Base-by-base conservation (phyloP, 2,113 vertebrate genomes). In the Desmodus rotundus region DNA sequence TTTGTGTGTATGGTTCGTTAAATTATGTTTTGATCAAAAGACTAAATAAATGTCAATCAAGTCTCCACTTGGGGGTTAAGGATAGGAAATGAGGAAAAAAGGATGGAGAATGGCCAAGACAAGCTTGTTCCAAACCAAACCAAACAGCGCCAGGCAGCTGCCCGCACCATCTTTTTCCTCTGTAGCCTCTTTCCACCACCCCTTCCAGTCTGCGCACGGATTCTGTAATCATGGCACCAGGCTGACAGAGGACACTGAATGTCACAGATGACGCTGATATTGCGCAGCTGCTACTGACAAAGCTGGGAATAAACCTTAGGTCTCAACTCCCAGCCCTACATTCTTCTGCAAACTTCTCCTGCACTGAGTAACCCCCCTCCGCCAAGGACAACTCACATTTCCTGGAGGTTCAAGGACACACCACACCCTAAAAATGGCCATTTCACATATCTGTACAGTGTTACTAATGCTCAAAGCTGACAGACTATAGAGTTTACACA, bases 1-100 rank as follows among this genome's bases (percentile, higher is more conserved):
- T 87, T 45, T 96, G 31, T 74, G 72, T n/a, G 1, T n/a, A 83
- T 17, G 17, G 7, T 65, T 76, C 85, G 65, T 78, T 45, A 52
- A 93, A 83, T 73, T 86, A 87, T 47, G 70, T 83, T 70, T 96
- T 87, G 67, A 89, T 93, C 61, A 70, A 87, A 92, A 89, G 61
- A 83, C 63, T 77, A 94, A 70, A 87, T 68, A 93, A 86, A 94
- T 76, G 89, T 24, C 65, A 84, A 28, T 67, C 77, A 77, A 68
- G n/a, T 47, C 38, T 93, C 50, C 26, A 61, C 78, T 77, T 70
- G n/a, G 56, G 68, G 68, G 41, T 52, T 38, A 76, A 16, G 15
- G 20, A 16, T 1, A 54, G 65, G 78, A 94, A 94, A 83, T 26
- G n/a, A 38, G 70, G 45, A 88, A 77, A 67, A 76, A 82, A 22